Percentiles rank a stretch among this genome's conserved stretches.
These are phyloP conservation scores for Digitonthophagus gazella DNA, from an alignment of 2,888 invertebrate species.

Conservation along the genomic window DNA sequence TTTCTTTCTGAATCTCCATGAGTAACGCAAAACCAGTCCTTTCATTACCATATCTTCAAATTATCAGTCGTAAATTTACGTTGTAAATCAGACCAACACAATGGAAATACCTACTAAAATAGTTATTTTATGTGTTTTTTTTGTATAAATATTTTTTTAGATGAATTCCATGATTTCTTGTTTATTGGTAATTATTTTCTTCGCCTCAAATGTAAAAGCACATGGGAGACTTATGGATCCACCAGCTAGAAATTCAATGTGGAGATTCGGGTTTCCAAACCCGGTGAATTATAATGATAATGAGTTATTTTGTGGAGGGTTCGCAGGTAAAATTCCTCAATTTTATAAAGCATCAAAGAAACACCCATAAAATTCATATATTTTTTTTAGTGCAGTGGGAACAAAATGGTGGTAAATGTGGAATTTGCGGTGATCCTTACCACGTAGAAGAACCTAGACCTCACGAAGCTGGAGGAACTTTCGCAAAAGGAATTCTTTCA, in stretches of 20 bases:
- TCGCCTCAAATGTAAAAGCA: constrained; percentile 47
- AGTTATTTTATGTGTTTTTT: not conserved
- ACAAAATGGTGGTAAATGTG: constrained; percentile 82
- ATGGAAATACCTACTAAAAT: not conserved
- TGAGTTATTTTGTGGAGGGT: constrained; percentile 90
- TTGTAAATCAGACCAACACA: not conserved
- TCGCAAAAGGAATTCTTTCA: constrained; percentile 80
- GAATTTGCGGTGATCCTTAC: constrained; percentile 86
- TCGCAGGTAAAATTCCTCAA: constrained; percentile 69
- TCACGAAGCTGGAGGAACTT: constrained; percentile 86
- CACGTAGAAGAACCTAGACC: constrained; percentile 71
- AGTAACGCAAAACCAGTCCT: not conserved
- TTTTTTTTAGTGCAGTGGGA: constrained; percentile 75
- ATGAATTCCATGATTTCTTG: not conserved
- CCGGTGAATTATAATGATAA: constrained; percentile 94
- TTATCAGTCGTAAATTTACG: not conserved
- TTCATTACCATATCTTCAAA: not conserved
- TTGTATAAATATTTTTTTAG: not conserved
- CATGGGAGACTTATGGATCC: constrained; percentile 92
- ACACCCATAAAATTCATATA: too few species aligned
- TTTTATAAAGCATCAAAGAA: not conserved
- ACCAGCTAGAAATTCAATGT: constrained; percentile 90
- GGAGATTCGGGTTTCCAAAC: constrained; percentile 92
- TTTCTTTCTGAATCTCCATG: not conserved
- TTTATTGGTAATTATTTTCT: not conserved